Base-by-base conservation (phyloP, 2,888 invertebrate species). In the Crepidodera aurea region DNA sequence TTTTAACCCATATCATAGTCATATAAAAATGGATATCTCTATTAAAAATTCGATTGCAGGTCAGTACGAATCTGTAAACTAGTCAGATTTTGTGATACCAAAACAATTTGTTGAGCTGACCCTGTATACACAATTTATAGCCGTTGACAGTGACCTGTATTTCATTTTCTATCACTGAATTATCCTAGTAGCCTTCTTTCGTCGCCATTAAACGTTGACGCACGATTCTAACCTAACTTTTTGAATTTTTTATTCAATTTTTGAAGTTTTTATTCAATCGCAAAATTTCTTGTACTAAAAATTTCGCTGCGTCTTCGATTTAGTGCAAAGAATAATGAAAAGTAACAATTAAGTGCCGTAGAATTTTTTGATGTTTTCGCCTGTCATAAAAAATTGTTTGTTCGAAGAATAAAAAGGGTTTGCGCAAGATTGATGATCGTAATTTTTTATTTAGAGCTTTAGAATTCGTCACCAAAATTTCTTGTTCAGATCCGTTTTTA, bases 401-500 rank as follows among this genome's bases (percentile, higher is more conserved):
- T n/a, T n/a, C n/a, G n/a, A n/a, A n/a, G n/a, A n/a, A n/a, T n/a
- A n/a, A n/a, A n/a, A n/a, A n/a, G n/a, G n/a, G n/a, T n/a, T n/a
- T n/a, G n/a, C n/a, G n/a, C n/a, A 44, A 44, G 8, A 44, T 44
- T 44, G 44, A 44, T 44, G 44, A 44, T 6, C 13, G 10, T 44
- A 44, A 44, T 2, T 10, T 44, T n/a, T 22, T 44, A 44, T 12
- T 44, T 13, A 13, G 12, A 4, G 7, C 44, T 22, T 22, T 44
- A 10, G 44, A 44, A 22, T n/a, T 44, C 5, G 12, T 10, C 12
- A 34, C 1, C 1, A 34, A 34, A 13, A 13, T 34, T 3, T 13
- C 34, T 34, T 13, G 12, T 13, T 3, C 13, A 3, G 10, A 34
- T 8, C 13, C 34, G 3, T 1, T 34, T 13, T 3, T 34, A 13